phyloP scores from a whole-genome alignment of 2,113 vertebrate genomes.

The Picathartes gymnocephalus region DNA sequence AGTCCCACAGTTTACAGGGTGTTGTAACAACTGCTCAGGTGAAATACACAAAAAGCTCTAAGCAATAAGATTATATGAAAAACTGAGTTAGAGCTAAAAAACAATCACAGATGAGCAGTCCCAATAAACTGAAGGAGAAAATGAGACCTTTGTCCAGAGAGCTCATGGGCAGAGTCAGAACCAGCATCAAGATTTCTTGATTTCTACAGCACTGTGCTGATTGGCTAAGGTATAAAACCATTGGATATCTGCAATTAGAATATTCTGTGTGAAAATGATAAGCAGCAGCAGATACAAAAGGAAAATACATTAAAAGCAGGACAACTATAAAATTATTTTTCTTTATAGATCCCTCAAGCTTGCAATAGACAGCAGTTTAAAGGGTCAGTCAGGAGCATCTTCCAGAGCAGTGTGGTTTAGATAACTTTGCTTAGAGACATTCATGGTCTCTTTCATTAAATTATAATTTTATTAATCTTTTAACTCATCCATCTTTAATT shows the following conservation, averaged over 20 bases:
- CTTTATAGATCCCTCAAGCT: not conserved
- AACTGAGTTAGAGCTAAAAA: not conserved
- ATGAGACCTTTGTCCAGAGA: not conserved
- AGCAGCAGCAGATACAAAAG: not conserved
- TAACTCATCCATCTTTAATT: not conserved
- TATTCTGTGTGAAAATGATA: not conserved
- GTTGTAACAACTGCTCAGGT: not conserved
- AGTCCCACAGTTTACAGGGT: not conserved
- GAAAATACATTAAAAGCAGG: not conserved
- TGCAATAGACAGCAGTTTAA: not conserved
- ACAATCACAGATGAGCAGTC: not conserved
- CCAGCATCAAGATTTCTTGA: not conserved
- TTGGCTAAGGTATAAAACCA: not conserved
- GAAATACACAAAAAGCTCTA: not conserved
- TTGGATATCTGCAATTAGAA: not conserved
- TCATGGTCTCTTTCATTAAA: not conserved
- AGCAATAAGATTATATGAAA: not conserved
- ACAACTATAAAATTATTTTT: not conserved
- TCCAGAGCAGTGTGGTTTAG: not conserved
- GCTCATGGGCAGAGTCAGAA: not conserved
- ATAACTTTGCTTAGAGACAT: not conserved
- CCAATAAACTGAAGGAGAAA: not conserved
- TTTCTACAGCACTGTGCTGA: not conserved
- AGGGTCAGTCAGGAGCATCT: not conserved
- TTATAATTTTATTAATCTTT: not conserved